phyloP scores from a whole-genome alignment of 1,140 invertebrate genomes.

The Macrotrachela quadricornifera region DNA sequence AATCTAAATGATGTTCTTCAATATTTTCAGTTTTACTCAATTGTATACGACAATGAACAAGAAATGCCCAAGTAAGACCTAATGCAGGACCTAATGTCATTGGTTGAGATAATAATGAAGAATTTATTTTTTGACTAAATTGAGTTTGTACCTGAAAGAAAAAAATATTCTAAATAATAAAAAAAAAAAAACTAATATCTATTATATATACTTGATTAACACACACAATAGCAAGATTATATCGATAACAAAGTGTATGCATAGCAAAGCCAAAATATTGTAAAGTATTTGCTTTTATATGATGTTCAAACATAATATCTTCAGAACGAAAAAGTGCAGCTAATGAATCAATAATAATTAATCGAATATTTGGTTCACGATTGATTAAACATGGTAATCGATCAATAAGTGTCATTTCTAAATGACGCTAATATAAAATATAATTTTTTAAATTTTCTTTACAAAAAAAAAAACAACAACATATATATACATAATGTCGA shows the following conservation, averaged over 20 bases:
- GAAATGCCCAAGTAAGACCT: constrained; percentile 45
- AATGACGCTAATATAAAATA: background rate
- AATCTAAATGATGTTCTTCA: too few relatives aligned
- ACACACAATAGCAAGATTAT: constrained; percentile 41
- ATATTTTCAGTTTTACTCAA: too few relatives aligned
- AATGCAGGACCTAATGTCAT: constrained; percentile 30
- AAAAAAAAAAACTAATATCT: constrained; percentile 8
- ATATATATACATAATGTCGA: too few relatives aligned
- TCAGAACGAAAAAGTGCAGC: constrained; percentile 46
- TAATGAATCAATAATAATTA: constrained; percentile 52
- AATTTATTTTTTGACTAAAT: too few relatives aligned
- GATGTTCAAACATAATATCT: constrained; percentile 28
- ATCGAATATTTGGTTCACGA: constrained; percentile 35
- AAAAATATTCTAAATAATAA: background rate
- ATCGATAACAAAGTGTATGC: constrained; percentile 34
- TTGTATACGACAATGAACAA: constrained; percentile 22
- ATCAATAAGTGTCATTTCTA: constrained; percentile 18
- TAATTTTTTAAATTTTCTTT: too few relatives aligned
- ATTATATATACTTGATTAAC: constrained; percentile 44
- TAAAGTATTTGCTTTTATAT: constrained; percentile 37
- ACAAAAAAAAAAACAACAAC: too few relatives aligned
- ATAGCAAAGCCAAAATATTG: constrained; percentile 36
- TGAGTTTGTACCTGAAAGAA: too few relatives aligned
- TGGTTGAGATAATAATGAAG: constrained; percentile 3
- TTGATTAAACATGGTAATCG: constrained; percentile 38